phyloP scores from a whole-genome alignment of 2,797 vertebrate species.

The Enoplosus armatus region DNA sequence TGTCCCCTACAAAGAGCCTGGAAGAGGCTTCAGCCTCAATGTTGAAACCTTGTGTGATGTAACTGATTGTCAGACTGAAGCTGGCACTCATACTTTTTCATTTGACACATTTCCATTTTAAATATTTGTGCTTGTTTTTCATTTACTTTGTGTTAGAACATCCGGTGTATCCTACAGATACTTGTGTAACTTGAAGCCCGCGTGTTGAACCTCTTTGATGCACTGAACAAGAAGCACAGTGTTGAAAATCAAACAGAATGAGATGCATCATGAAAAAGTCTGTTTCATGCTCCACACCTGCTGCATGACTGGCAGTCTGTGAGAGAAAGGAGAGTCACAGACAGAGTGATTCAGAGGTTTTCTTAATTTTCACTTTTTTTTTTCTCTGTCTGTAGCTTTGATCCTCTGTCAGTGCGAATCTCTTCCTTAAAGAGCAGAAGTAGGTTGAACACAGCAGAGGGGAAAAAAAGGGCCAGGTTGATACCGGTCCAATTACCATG shows the following conservation, averaged over 20 bases:
- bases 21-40: background rate
- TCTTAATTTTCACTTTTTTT: background rate
- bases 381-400: background rate
- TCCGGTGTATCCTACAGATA: background rate
- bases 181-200: slow-evolving; percentile 7
- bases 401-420: background rate
- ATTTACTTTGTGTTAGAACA: background rate
- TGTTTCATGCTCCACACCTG: slow-evolving; percentile 25
- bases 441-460: slow-evolving; percentile 42
- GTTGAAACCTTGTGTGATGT: background rate
- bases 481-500: slow-evolving; percentile 40
- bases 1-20: background rate
- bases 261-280: slow-evolving; percentile 3
- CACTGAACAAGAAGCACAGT: background rate
- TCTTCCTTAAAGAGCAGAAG: slow-evolving; percentile 37
- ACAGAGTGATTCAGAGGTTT: slow-evolving; percentile 2
- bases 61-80: background rate
- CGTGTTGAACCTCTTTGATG: background rate
- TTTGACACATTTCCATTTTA: background rate
- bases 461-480: slow-evolving; percentile 9
- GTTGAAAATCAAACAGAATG: slow-evolving; percentile 21
- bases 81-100: background rate
- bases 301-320: background rate
- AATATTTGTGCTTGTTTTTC: background rate
- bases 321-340: slow-evolving; percentile 1